Percentiles rank a stretch among this genome's conserved stretches.
phyloP scores from a whole-genome alignment of 2,113 vertebrate species.

The Alligator mississippiensis region DNA sequence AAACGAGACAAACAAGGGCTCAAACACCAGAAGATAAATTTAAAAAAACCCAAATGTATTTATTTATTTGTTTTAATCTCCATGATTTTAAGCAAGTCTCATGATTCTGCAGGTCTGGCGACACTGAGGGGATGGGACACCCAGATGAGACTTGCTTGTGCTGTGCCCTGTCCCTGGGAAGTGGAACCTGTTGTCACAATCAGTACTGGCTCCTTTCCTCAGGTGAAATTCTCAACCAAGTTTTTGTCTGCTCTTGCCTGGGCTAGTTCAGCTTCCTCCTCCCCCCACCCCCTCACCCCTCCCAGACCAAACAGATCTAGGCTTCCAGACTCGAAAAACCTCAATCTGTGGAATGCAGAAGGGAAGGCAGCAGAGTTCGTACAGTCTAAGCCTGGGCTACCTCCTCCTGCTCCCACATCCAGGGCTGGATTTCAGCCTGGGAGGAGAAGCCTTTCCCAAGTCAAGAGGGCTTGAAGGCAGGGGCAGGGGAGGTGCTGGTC shows the following conservation, averaged over 20 bases:
- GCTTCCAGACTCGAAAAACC: neutral
- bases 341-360: neutral
- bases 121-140: neutral
- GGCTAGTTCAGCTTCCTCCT: conserved; percentile 6
- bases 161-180: neutral
- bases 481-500: conserved; percentile 24
- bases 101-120: neutral
- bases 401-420: neutral
- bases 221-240: conserved; percentile 62
- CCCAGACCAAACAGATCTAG: neutral
- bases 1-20: neutral
- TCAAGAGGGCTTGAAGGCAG: neutral
- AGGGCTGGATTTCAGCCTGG: conserved; percentile 25
- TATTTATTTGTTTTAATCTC: neutral
- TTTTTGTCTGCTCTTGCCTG: conserved; percentile 58
- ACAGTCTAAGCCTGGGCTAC: neutral
- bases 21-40: neutral
- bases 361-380: neutral
- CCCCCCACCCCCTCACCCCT: conserved; percentile 40
- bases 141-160: neutral
- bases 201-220: neutral
- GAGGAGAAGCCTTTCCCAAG: neutral
- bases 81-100: neutral
- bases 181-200: neutral
- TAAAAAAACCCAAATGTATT: neutral